A percentile compares a stretch with the other conserved stretches of the same genome.
phyloP scores from a whole-genome alignment of 2,888 invertebrate genomes.

The Chesias legatella region DNA sequence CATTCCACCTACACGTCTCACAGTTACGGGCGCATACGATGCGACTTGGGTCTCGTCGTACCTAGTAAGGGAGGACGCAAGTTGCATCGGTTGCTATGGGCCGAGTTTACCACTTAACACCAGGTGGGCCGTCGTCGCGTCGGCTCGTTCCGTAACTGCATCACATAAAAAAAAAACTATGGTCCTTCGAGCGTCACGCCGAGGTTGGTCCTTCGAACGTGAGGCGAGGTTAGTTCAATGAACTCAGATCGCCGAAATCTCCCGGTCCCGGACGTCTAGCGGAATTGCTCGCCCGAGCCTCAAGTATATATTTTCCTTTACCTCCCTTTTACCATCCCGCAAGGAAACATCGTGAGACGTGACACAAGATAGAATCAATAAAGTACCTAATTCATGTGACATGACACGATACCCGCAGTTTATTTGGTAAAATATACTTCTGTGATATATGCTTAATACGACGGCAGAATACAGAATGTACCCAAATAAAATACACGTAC shows the following conservation, averaged over 20 bases:
- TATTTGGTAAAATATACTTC: constrained; percentile 1
- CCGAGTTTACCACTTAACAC: no score
- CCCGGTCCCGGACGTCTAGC: constrained; percentile 12
- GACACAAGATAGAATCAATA: constrained; percentile 8
- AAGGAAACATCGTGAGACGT: background rate
- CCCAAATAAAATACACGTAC: background rate
- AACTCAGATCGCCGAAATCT: constrained; percentile 17
- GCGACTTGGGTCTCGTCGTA: no score
- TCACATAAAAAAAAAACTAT: no score
- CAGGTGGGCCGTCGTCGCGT: no score
- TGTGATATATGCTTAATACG: constrained; percentile 2
- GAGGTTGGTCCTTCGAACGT: constrained; percentile 8
- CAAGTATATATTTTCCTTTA: constrained; percentile 6
- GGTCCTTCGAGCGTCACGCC: no score
- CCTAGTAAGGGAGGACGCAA: no score
- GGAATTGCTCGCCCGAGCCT: constrained; percentile 6
- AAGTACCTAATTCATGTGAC: constrained; percentile 11
- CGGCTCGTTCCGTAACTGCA: no score
- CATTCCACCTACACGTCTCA: no score
- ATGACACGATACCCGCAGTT: background rate
- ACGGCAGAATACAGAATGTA: background rate
- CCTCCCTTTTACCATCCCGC: constrained; percentile 3
- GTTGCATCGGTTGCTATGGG: no score
- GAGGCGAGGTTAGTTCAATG: constrained; percentile 17
- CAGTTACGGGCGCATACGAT: no score